Conservation (phyloP, 2,113 vertebrate species). For the Scartelaos histophorus region DNA sequence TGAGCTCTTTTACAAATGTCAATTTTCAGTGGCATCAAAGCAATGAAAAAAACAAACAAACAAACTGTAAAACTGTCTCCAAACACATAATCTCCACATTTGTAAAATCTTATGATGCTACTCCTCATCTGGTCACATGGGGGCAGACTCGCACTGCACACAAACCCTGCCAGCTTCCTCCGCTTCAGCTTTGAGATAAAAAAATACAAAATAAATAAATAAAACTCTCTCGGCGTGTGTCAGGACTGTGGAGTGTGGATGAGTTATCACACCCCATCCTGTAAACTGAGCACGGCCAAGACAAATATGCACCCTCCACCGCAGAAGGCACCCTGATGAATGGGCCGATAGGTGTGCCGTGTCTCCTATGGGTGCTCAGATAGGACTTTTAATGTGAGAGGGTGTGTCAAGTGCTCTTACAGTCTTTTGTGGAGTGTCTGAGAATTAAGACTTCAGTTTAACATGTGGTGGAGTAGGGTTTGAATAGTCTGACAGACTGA, state of each 20-base stretch:
- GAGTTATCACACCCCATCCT: conserved; percentile 53
- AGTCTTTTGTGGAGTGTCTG: conserved; percentile 9
- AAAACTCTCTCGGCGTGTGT: conserved; percentile 34
- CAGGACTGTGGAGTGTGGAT: conserved; percentile 48
- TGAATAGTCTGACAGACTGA: no score
- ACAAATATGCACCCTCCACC: conserved; percentile 43
- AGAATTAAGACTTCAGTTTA: conserved; percentile 13
- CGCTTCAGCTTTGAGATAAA: conserved; percentile 22
- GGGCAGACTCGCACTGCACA: conserved; percentile 61
- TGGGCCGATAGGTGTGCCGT: conserved; percentile 39
- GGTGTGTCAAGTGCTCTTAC: conserved; percentile 33
- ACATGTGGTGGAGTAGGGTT: not conserved
- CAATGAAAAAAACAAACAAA: no score
- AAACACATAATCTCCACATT: no score
- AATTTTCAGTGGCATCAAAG: no score
- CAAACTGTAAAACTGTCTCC: no score
- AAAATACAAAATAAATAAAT: conserved; percentile 28
- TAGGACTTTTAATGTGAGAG: conserved; percentile 44
- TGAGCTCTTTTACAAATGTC: no score
- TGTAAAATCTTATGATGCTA: not conserved
- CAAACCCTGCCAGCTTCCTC: not conserved
- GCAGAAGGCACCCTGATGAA: conserved; percentile 49
- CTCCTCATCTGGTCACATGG: conserved; percentile 32
- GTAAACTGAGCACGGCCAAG: conserved; percentile 48
- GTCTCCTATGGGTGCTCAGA: conserved; percentile 25